A percentile compares a stretch with the other conserved stretches of the same genome.
phyloP scores from a whole-genome alignment of 2,797 vertebrate species.

The Clarias pachynema region DNA sequence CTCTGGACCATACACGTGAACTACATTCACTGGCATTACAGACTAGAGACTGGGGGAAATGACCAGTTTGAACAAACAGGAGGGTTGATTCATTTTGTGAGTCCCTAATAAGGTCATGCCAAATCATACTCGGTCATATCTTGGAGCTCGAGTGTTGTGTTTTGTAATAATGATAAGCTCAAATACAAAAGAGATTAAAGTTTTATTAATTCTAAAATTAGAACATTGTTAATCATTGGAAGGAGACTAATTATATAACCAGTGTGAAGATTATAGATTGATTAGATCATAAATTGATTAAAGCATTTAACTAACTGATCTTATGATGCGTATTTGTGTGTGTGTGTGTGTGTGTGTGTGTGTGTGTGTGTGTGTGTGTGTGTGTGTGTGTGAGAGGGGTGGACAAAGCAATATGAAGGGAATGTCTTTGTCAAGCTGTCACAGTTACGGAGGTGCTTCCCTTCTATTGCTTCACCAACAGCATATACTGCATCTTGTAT shows the following conservation, averaged over 20 bases:
- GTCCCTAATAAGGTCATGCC: not conserved
- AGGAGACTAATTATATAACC: not conserved
- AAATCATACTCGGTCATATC: conserved; percentile 4
- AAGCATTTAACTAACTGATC: conserved; percentile 35
- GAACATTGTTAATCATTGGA: not conserved
- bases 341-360: conserved; percentile 54
- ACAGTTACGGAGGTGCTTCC: conserved; percentile 65
- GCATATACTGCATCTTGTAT: conserved; percentile 69
- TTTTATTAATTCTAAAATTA: not conserved
- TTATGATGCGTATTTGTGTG: conserved; percentile 61
- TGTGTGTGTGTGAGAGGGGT: conserved; percentile 51
- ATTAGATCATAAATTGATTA: not conserved
- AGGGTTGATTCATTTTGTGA: not conserved
- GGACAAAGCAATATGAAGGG: conserved; percentile 67
- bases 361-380: conserved; percentile 60
- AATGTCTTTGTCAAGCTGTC: conserved; percentile 77
- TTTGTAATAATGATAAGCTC: not conserved
- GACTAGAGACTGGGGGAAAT: not conserved
- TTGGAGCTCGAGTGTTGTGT: not conserved
- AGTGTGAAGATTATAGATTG: not conserved
- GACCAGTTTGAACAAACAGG: not conserved
- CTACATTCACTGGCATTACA: conserved; percentile 8
- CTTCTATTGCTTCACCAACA: conserved; percentile 66
- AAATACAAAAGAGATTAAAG: not conserved
- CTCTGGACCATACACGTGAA: conserved; percentile 22